Evolutionary conservation across 2,888 invertebrate species (phyloP), one percentile per base, ranked within the genome.

Genomic region (Brachyptera putata): DNA sequence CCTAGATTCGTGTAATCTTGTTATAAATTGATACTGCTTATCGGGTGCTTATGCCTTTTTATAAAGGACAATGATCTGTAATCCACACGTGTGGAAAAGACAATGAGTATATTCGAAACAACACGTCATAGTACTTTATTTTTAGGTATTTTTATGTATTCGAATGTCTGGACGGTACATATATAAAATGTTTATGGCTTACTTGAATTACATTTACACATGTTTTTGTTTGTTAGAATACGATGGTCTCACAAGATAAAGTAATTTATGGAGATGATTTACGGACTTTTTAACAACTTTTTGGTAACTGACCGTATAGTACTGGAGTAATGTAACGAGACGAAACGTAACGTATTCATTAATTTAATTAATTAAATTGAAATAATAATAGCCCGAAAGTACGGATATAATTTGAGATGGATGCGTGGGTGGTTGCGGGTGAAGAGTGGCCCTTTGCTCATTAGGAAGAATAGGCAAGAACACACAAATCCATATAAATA

Each of bases 281-380:
- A 53, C 53, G 53, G 36, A 53, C 36, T 53, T 53, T 53, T 53
- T 30, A 53, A 53, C 53, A 53, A 34, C 21, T 53, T 53, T 53
- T 36, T 53, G 53, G 53, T 53, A 53, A 53, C 34, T 53, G 53
- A 53, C 53, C 53, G 34, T 53, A 34, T 16, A 5, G 24, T 36
- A 53, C 34, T 34, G 16, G 36, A 53, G 24, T 36, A n/a, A n/a
- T n/a, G n/a, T n/a, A n/a, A n/a, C n/a, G n/a, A n/a, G n/a, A n/a
- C n/a, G n/a, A 34, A 34, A 53, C 21, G 36, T 22, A 53, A 53
- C 18, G 21, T 34, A 36, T 34, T 36, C 34, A 34, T 53, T 34
- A 36, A 53, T 36, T 46, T 34, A 36, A 53, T 53, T 53, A 34
- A 36, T 16, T 53, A 34, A 30, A 53, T 53, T 53, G 36, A 18